Evolutionary conservation across 2,113 vertebrate species (phyloP), one percentile per base, ranked within the genome.

Genomic region (Neolamprologus kungweensis): DNA sequence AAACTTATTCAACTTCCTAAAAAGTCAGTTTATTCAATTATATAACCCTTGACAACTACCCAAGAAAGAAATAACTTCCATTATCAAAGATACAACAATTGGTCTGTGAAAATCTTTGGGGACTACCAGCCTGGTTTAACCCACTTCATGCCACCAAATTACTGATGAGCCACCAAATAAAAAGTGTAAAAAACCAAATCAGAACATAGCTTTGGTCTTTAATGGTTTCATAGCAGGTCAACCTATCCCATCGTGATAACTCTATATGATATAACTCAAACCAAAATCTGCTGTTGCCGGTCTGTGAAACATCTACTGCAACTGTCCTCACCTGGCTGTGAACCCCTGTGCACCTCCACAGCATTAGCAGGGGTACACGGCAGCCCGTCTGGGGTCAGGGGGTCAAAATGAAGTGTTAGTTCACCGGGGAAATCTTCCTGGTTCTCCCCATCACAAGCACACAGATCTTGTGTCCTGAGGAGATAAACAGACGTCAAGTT

Each of bases 281-380:
- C 16, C 42, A 31, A 50, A 31, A 47, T 75, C 71, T 50, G 42
- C 23, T 50, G 42, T 17, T 50, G 71, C 40, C 9, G 23, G 23
- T 47, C 16, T 75, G 71, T 50, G 23, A 31, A 31, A 19, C 23
- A 50, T 17, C 42, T 75, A 47, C 71, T 75, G 10, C 71, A 78
- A n/a, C 23, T 42, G 12, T 80, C 8, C 50, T 85, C 89, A 97
- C 96, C 96, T 89, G 93, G 88, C 54, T 96, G 95, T 9, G 92
- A 94, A 93, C 97, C 97, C 60, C 96, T 97, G 95, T 99, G 98
- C 50, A 95, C 94, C 95, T 98, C 97, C 91, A 99, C 94, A 54
- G 95, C 91, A 85, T 97, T 99, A 87, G 98, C 98, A 45, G 97
- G 96, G 0, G 97, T 96, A 87, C 96, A 98, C 0, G 88, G 95